These are phyloP conservation scores for Oligia latruncula DNA, from an alignment of 2,888 invertebrate species.

Conservation along the genomic window DNA sequence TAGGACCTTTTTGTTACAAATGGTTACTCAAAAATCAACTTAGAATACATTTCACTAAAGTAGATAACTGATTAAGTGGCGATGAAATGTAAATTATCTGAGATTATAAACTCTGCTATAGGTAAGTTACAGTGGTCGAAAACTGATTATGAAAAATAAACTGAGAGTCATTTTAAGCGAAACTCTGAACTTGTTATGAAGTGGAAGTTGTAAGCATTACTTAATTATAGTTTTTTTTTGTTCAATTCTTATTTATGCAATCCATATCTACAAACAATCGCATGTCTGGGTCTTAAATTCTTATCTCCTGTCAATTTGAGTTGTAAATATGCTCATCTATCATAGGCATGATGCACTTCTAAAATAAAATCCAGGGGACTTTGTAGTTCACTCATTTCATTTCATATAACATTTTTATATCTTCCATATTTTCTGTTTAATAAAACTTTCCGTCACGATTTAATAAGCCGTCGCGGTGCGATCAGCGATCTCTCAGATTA, in stretches of 20 bases:
- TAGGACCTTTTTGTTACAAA: too few relatives aligned
- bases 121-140: too few relatives aligned
- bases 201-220: not conserved
- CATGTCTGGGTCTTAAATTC: too few relatives aligned
- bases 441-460: conserved; percentile 52
- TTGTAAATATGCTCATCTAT: not conserved
- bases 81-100: too few relatives aligned
- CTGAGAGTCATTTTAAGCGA: not conserved
- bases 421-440: conserved; percentile 25
- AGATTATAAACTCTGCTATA: too few relatives aligned
- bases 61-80: too few relatives aligned
- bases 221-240: not conserved
- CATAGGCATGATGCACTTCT: not conserved
- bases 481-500: conserved; percentile 53
- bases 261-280: not conserved
- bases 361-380: not conserved
- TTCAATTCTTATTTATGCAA: not conserved
- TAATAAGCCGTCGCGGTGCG: conserved; percentile 48
- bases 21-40: too few relatives aligned
- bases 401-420: conserved; percentile 18
- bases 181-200: not conserved
- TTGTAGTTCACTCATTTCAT: not conserved
- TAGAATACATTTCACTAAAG: too few relatives aligned
- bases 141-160: too few relatives aligned
- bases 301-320: not conserved